Evolutionary conservation across 2,797 vertebrate species (phyloP), one percentile per base, ranked within the genome.

Genomic region (Anguilla marmorata): DNA sequence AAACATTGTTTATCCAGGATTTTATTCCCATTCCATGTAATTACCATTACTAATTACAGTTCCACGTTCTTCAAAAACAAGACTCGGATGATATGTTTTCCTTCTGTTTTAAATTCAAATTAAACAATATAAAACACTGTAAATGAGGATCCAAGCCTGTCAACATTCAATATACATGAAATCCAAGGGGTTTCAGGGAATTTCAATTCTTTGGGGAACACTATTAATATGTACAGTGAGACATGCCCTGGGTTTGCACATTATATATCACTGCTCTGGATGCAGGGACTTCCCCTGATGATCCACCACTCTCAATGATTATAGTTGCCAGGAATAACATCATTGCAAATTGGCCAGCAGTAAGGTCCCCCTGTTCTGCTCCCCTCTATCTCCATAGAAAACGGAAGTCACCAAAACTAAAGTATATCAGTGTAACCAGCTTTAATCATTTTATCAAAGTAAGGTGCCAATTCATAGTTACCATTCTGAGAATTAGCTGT

Each of bases 1-100:
- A 90, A 94, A 89, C 89, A 90, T 93, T 94, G 95, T 91, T 92
- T 92, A 90, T 94, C 89, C 88, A 87, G 12, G 63, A 92, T 93
- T 94, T 93, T 93, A 93, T 91, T 90, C 90, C 87, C 91, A 37
- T 30, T 74, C 72, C 27, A 74, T 74, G 30, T 37, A 95, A 95
- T 95, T 94, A 95, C 88, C 85, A 80, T 80, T 27, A 41, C 14
- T 6, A 76, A 76, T 76, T 80, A 2, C 76, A 41, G 30, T 80
- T 45, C 45, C 37, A 48, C 84, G 90, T 16, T 85, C 90, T 91
- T 91, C 90, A 90, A 45, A 76, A 87, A 91, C 84, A 90, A 86
- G 87, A 87, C 83, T 63, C 84, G 19, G 19, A 80, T 33, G 2
- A 76, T 24, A 86, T 88, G 80, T 90, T 91, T 93, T 90, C 11